Conservation (phyloP, 2,888 invertebrate species). For the Bombylius major region DNA sequence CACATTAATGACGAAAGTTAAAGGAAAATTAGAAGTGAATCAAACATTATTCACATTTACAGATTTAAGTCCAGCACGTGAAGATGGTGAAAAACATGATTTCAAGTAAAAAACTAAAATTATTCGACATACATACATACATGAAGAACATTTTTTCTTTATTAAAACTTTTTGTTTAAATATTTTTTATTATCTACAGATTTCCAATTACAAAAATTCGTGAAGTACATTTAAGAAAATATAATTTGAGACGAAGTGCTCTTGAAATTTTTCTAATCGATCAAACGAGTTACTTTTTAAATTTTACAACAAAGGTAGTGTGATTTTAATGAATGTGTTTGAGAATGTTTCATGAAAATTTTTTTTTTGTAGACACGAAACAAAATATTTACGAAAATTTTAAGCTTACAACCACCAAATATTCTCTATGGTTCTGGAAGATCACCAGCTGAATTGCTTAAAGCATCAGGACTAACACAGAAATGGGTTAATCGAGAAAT, state of each 20-base stretch:
- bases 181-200: slow-evolving; percentile 14
- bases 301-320: slow-evolving; percentile 46
- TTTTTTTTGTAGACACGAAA: slow-evolving; percentile 41
- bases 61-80: slow-evolving; percentile 42
- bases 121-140: not conserved
- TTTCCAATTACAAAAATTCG: slow-evolving; percentile 44
- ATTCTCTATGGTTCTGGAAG: slow-evolving; percentile 45
- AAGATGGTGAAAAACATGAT: slow-evolving; percentile 39
- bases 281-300: slow-evolving; percentile 52
- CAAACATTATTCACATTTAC: slow-evolving; percentile 46
- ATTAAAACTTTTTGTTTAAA: not conserved
- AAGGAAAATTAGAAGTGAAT: slow-evolving; percentile 49
- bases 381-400: slow-evolving; percentile 46
- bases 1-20: slow-evolving; percentile 45
- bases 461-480: slow-evolving; percentile 46
- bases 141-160: not conserved
- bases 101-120: slow-evolving; percentile 28
- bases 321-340: not conserved
- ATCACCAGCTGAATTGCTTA: slow-evolving; percentile 47
- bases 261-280: slow-evolving; percentile 51
- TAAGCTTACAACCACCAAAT: slow-evolving; percentile 46
- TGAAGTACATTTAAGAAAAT: slow-evolving; percentile 50
- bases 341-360: not conserved
- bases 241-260: slow-evolving; percentile 50
- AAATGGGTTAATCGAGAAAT: slow-evolving; percentile 55